phyloP scores from a whole-genome alignment of 92 coral and sea anemone genomes.

The Porites divaricata region DNA sequence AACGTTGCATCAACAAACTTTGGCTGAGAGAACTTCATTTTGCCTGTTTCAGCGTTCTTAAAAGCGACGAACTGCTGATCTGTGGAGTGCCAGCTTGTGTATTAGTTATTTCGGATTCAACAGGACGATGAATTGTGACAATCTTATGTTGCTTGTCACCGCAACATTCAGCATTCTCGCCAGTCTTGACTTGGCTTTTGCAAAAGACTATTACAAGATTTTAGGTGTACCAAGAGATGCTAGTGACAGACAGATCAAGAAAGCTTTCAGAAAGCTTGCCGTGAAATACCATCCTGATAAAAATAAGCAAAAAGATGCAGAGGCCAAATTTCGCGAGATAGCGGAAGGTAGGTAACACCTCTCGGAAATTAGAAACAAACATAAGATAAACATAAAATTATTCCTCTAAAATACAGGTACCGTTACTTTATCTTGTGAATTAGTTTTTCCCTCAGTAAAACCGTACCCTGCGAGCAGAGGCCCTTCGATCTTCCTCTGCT shows the following conservation, averaged over 20 bases:
- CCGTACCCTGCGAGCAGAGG: too few species aligned
- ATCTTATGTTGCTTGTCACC: constrained; percentile 83
- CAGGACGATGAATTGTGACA: constrained; percentile 85
- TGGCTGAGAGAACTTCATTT: neutral
- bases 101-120: neutral
- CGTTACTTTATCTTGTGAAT: neutral
- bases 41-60: too few species aligned
- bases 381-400: neutral
- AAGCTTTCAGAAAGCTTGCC: constrained; percentile 95
- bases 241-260: constrained; percentile 90
- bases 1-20: neutral
- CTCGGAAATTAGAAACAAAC: neutral
- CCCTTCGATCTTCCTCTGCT: too few species aligned
- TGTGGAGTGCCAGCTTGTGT: neutral
- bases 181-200: constrained; percentile 78
- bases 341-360: constrained; percentile 83
- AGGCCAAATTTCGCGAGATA: constrained; percentile 92
- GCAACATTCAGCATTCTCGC: constrained; percentile 89
- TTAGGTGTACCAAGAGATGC: constrained; percentile 94
- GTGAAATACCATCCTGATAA: constrained; percentile 97
- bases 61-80: neutral
- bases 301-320: constrained; percentile 94
- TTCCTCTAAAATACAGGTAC: neutral
- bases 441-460: neutral
- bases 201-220: constrained; percentile 96